A percentile compares a stretch with the other conserved stretches of the same genome.
Evolutionary conservation across 2,113 vertebrate species (phyloP).

Genomic region (Sinocyclocheilus rhinocerous): DNA sequence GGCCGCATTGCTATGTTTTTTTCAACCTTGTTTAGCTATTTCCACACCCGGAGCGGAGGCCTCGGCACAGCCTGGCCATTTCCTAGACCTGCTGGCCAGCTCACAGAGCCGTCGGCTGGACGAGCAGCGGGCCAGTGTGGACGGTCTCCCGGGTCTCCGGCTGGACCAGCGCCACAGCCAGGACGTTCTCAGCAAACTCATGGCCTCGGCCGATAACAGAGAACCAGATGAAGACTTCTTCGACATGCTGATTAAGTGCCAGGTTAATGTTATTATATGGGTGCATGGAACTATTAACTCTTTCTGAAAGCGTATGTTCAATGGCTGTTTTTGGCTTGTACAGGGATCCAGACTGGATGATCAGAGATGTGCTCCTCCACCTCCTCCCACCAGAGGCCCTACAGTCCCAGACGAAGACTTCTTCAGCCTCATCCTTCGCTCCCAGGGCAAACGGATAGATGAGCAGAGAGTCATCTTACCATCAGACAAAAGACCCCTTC

Average conservation of each 20-base stretch:
- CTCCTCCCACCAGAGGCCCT: constrained; percentile 77
- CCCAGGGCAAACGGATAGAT: constrained; percentile 93
- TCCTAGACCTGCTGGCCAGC: constrained; percentile 89
- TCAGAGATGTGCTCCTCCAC: constrained; percentile 85
- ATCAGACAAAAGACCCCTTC: constrained; percentile 63
- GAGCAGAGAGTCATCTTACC: constrained; percentile 89
- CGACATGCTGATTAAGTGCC: constrained; percentile 90
- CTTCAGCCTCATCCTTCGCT: constrained; percentile 90
- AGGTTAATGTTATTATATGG: constrained; percentile 70
- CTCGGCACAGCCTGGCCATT: constrained; percentile 84
- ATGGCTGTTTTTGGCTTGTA: not conserved
- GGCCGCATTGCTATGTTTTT: not conserved
- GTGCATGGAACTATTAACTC: not conserved
- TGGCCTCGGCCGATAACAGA: constrained; percentile 69
- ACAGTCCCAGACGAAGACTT: constrained; percentile 97
- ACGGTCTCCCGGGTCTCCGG: constrained; percentile 85
- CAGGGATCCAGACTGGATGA: constrained; percentile 92
- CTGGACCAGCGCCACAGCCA: constrained; percentile 72
- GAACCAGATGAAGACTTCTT: constrained; percentile 92
- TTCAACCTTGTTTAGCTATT: constrained; percentile 71
- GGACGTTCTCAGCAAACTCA: constrained; percentile 75
- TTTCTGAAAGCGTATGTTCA: not conserved
- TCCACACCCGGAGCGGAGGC: constrained; percentile 66
- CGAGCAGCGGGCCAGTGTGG: constrained; percentile 86
- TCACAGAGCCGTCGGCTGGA: constrained; percentile 90